Base-by-base conservation (phyloP, 1,140 invertebrate species). In the Muscidifurax raptorellus region DNA sequence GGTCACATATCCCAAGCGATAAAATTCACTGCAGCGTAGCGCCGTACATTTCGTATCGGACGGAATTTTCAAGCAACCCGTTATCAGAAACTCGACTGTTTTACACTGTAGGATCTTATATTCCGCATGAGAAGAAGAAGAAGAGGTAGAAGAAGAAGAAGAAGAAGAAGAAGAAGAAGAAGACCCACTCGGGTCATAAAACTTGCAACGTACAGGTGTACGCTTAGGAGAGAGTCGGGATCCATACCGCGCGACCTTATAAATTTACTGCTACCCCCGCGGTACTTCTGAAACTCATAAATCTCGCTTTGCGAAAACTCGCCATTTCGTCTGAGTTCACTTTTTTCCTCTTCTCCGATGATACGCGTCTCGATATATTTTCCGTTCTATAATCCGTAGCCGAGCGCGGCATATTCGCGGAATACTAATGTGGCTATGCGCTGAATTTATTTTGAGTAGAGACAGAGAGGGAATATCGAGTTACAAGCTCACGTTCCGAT, bases 361-460 rank as follows among this genome's bases (percentile, higher is more conserved):
- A 47, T 74, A 32, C 71, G n/a, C 6, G 5, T 1, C 36, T 72
- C 40, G 36, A 36, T 47, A 47, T 36, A n/a, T 36, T 36, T 40
- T 7, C 32, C 28, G 44, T 36, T 72, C 40, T 72, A 72, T 72
- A 72, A 72, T 72, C 32, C 18, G 30, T 13, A 22, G 52, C 30
- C 71, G 71, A 32, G 27, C 18, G 28, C 67, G 27, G 64, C 64
- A 69, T 28, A 69, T 27, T 69, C 15, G 67, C 28, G 15, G 30
- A 72, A 36, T 72, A 72, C 71, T 72, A 72, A 72, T 36, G 71
- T 13, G 22, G 52, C 52, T n/a, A n/a, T 72, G 22, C 71, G 18
- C 18, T 28, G 22, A 59, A 59, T 47, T 47, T 47, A 47, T 47
- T 47, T 47, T 47, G 44, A 47, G 44, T 5, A 40, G 36, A 40